Base-by-base conservation (phyloP, 2,797 vertebrate species). In the Trachops cirrhosus region DNA sequence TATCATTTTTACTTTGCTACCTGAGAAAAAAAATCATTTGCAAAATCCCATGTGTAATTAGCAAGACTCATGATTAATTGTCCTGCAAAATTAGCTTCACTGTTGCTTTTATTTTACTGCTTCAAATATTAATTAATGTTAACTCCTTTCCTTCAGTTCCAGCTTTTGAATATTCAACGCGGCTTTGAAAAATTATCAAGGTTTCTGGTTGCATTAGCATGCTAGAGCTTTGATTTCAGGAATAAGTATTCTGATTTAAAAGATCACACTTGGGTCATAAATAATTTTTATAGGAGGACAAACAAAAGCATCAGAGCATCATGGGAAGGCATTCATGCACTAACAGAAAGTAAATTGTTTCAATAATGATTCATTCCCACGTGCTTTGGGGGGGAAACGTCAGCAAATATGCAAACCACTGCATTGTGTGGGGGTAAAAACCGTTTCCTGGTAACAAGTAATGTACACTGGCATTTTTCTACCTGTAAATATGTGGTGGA, bases 81-180 rank as follows among this genome's bases (percentile, higher is more conserved):
- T 99, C 99, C 99, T 99, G 99, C 99, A 99, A 99, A 99, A 99
- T 99, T 99, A 99, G 99, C 99, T 98, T 99, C 98, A 99, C 99
- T 99, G 99, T 99, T 99, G 99, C 99, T 99, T 99, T 99, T 99
- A 99, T 99, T 99, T 99, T 99, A 99, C 99, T 98, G 99, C 99
- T 99, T 99, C 98, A 99, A 99, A 99, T 99, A 99, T 99, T 99
- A 99, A 99, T 99, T 99, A 99, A 99, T 99, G 99, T 99, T 99
- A 99, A 99, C 99, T 99, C 99, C 98, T 98, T 98, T 98, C 98
- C 99, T 99, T 99, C 98, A 98, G 98, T 98, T 98, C 98, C 98
- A 98, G 99, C 99, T 99, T 99, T 99, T 99, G 99, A 99, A 99
- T 99, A 99, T 99, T 99, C 99, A 99, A 99, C 94, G n/a, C 98